These are phyloP conservation scores for Pandion haliaetus DNA, from an alignment of 2,113 vertebrate species.

Conservation along the genomic window DNA sequence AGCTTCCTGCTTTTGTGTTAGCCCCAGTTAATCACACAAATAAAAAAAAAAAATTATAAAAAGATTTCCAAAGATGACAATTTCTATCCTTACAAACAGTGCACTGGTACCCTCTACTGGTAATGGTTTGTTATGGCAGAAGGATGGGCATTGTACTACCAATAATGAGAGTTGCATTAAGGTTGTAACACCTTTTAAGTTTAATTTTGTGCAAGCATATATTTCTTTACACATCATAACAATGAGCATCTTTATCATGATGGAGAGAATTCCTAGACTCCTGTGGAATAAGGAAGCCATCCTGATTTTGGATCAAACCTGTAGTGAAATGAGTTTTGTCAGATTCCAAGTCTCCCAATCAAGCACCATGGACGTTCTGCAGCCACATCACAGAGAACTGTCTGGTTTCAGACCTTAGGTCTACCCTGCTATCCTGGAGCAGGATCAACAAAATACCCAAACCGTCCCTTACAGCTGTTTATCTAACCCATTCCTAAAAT, in stretches of 20 bases:
- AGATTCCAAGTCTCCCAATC: neutral
- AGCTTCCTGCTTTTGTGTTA: neutral
- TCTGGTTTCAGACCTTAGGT: neutral
- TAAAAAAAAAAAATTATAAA: neutral
- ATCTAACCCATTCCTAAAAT: neutral
- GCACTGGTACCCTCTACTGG: constrained; percentile 63
- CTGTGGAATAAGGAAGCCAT: neutral
- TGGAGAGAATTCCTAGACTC: neutral
- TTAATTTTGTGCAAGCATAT: fast-evolving
- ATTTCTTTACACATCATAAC: fast-evolving
- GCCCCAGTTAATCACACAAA: neutral
- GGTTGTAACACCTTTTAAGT: fast-evolving
- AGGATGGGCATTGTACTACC: fast-evolving
- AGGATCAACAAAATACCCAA: neutral
- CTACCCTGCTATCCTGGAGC: neutral
- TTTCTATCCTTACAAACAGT: neutral
- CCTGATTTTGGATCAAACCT: neutral
- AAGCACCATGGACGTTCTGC: neutral
- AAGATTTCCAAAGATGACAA: neutral
- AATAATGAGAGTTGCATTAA: fast-evolving
- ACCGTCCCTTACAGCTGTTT: neutral
- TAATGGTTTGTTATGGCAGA: neutral
- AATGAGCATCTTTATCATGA: fast-evolving
- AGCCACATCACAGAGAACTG: neutral
- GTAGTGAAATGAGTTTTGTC: neutral